Base-by-base conservation (phyloP, 2,888 invertebrate genomes). In the Idaea aversata region DNA sequence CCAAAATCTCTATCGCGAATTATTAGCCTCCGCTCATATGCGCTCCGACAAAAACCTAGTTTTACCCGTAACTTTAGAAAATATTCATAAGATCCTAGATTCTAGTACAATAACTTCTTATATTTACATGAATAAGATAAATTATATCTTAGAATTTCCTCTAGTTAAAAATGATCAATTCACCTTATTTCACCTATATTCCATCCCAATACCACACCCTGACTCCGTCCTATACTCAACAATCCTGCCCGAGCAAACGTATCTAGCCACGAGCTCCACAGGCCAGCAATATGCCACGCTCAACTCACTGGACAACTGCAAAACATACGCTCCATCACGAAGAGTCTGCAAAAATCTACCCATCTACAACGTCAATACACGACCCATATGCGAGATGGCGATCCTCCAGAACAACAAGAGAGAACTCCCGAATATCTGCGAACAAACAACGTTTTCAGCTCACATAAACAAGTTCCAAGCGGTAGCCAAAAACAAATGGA, bases 171-270 rank as follows among this genome's bases (percentile, higher is more conserved):
- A 13, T n/a, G n/a, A n/a, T n/a, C n/a, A n/a, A n/a, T n/a, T n/a
- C n/a, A n/a, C n/a, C n/a, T n/a, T n/a, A n/a, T n/a, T n/a, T 63
- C 75, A 77, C 61, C 64, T 75, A 5, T 77, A 75, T 62, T 77
- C 74, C 3, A 74, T 76, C 25, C 75, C 76, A 10, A 77, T 77
- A 6, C 70, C 68, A 71, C 75, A 77, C 68, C 69, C 72, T 13
- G 73, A 78, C 63, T 75, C 76, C 57, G 69, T 71, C 10, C 65
- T 70, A 0, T 70, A 74, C 58, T 68, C 77, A 5, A 77, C 75
- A 5, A 72, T 77, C 70, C 71, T 79, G 15, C 74, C 75, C 7
- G 79, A 79, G 75, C 77, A 77, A 62, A 71, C 64, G 57, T 76
- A 72, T 60, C 47, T 79, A 59, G 77, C 75, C 63, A 76, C 74